Evolutionary conservation across 2,888 invertebrate genomes (phyloP).

Genomic region (Rhopalosiphum nymphaeae): DNA sequence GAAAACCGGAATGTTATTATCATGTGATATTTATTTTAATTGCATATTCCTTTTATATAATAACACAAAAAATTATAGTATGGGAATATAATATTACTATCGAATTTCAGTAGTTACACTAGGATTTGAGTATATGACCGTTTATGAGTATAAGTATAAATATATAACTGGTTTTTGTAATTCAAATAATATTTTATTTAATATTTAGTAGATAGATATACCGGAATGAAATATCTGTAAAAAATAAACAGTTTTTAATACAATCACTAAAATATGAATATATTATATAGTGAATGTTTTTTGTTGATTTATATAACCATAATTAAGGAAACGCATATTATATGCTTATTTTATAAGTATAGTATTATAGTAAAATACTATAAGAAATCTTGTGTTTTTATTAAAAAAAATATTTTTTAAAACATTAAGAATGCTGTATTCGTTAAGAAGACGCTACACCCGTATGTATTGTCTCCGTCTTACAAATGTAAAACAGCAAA

Average conservation of each 20-base stretch:
- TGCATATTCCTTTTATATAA: neutral
- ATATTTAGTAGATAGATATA: neutral
- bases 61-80: neutral
- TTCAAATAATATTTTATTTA: neutral
- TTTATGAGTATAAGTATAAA: neutral
- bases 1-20: neutral
- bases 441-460: too few species aligned
- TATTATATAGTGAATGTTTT: neutral
- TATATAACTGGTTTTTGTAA: neutral
- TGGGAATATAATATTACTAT: slow-evolving; percentile 4
- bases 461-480: too few species aligned
- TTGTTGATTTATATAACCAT: neutral
- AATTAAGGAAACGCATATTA: neutral
- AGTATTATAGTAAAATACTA: neutral
- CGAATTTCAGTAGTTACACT: neutral
- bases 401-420: neutral
- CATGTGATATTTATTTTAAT: neutral
- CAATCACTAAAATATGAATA: neutral
- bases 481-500: too few species aligned
- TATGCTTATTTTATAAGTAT: neutral
- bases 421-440: neutral
- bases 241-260: slow-evolving; percentile 9
- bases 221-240: slow-evolving; percentile 2
- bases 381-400: neutral
- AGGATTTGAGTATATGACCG: neutral